phyloP scores from a whole-genome alignment of 2,888 invertebrate species.

The Chirona hameri region DNA sequence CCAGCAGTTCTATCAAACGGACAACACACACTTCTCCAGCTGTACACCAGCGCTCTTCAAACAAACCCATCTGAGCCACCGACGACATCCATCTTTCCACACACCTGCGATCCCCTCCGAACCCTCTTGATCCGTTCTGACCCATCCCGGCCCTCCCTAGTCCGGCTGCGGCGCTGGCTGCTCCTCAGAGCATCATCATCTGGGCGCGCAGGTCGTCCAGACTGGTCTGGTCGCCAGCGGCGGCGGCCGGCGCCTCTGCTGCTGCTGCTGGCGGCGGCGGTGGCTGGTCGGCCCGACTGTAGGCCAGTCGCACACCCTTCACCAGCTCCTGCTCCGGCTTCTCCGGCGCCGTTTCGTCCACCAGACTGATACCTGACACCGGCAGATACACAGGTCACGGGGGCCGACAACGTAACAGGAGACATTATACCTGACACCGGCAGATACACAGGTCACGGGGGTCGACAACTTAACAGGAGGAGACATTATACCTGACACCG shows the following conservation, averaged over 20 bases:
- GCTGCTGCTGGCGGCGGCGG: neutral
- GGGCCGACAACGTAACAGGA: conserved; percentile 42
- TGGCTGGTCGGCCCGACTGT: conserved; percentile 50
- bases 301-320: conserved; percentile 63
- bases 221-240: conserved; percentile 50
- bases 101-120: neutral
- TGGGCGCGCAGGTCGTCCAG: conserved; percentile 89
- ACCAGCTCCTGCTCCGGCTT: conserved; percentile 47
- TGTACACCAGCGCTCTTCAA: too few relatives aligned
- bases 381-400: neutral
- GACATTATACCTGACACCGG: conserved; percentile 53
- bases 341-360: conserved; percentile 64
- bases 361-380: conserved; percentile 50
- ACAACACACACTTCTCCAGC: too few relatives aligned
- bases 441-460: too few relatives aligned
- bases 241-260: conserved; percentile 47
- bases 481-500: too few relatives aligned
- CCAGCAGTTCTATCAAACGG: too few relatives aligned
- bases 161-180: neutral
- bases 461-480: too few relatives aligned
- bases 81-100: too few relatives aligned
- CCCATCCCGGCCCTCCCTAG: too few relatives aligned
- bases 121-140: neutral
- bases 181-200: conserved; percentile 75
- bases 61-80: too few relatives aligned